Evolutionary conservation across 1,140 invertebrate genomes (phyloP).

Genomic region (Thaumetopoea pityocampa): DNA sequence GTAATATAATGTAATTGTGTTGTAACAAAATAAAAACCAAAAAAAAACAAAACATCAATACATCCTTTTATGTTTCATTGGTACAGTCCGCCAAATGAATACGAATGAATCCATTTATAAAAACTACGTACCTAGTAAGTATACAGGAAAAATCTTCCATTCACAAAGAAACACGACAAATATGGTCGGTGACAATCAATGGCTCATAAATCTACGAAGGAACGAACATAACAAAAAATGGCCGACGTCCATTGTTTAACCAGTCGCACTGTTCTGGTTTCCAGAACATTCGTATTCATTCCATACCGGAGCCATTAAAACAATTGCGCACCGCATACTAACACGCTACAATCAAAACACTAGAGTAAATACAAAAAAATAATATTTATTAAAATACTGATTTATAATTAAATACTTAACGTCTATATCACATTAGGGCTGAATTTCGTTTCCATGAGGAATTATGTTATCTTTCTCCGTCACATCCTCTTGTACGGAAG

Average conservation of each 20-base stretch:
- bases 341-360: slow-evolving; percentile 11
- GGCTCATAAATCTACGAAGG: not conserved
- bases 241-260: slow-evolving; percentile 12
- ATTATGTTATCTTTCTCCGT: slow-evolving; percentile 53
- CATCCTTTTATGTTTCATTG: no score
- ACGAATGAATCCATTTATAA: no score
- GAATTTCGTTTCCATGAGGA: slow-evolving; percentile 51
- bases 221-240: slow-evolving; percentile 12
- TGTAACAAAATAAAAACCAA: no score
- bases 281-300: slow-evolving; percentile 7
- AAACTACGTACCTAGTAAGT: no score
- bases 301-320: slow-evolving; percentile 4
- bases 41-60: no score
- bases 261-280: slow-evolving; percentile 2
- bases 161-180: no score
- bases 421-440: slow-evolving; percentile 56
- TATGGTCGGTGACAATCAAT: not conserved
- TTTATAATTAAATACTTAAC: slow-evolving; percentile 60
- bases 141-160: no score
- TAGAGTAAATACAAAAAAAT: slow-evolving; percentile 28
- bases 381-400: slow-evolving; percentile 66
- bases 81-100: no score
- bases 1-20: no score
- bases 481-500: slow-evolving; percentile 40
- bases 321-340: slow-evolving; percentile 7